phyloP scores from a whole-genome alignment of 2,797 vertebrate species.

The Orientallactaga sibirica region DNA sequence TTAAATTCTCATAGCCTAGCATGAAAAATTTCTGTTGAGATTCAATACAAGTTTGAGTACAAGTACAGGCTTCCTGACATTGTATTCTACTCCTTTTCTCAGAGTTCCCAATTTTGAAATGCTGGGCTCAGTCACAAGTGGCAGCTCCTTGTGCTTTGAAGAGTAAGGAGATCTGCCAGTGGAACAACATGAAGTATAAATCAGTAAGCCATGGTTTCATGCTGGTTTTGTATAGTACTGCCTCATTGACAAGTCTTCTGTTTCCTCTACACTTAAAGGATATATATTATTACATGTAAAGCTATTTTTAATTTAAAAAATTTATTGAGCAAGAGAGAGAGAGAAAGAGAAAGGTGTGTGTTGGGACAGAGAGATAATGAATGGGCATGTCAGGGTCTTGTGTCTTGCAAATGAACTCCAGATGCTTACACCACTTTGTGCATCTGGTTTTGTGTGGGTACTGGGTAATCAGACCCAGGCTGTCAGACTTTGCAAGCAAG shows the following conservation, averaged over 20 bases:
- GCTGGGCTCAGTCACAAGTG: constrained; percentile 84
- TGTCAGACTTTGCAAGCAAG: too few relatives aligned
- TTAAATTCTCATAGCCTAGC: constrained; percentile 14
- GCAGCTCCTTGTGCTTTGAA: constrained; percentile 84
- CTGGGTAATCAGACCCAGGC: too few relatives aligned
- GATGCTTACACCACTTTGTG: too few relatives aligned
- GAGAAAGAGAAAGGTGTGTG: too few relatives aligned
- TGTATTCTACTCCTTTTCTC: neutral
- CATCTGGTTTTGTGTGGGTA: too few relatives aligned
- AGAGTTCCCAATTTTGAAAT: constrained; percentile 81
- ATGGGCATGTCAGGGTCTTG: too few relatives aligned
- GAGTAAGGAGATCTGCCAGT: constrained; percentile 77
- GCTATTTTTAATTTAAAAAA: too few relatives aligned
- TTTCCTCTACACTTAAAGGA: constrained; percentile 41
- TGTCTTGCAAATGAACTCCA: too few relatives aligned
- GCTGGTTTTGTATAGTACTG: neutral
- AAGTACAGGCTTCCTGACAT: constrained; percentile 57
- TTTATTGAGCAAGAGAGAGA: too few relatives aligned
- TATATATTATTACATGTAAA: neutral
- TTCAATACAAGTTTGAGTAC: neutral
- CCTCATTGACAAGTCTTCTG: constrained; percentile 16
- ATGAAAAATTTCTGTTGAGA: neutral
- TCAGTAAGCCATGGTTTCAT: constrained; percentile 82
- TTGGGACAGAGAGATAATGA: too few relatives aligned
- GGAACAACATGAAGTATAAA: constrained; percentile 84